Evolutionary conservation across 2,888 invertebrate genomes (phyloP).

Genomic region (Teleogryllus oceanicus): DNA sequence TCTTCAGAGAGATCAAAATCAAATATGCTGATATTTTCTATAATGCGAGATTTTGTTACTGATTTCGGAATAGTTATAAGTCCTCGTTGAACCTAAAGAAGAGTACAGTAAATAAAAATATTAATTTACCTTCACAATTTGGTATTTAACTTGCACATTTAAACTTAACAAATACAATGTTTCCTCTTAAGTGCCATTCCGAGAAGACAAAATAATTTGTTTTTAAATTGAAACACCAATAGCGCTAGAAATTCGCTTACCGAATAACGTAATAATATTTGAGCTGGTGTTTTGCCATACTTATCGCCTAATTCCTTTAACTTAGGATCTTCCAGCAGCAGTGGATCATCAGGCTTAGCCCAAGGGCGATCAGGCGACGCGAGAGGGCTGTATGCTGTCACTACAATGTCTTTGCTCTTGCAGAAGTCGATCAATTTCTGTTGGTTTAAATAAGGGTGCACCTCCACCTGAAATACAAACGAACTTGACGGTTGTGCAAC

Average conservation of each 20-base stretch:
- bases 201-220: too few relatives aligned
- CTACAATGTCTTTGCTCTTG: conserved; percentile 57
- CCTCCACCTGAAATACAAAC: conserved; percentile 47
- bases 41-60: conserved; percentile 45
- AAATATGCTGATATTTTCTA: conserved; percentile 45
- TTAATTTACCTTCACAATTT: too few relatives aligned
- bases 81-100: conserved; percentile 44
- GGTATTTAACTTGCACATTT: too few relatives aligned
- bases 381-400: conserved; percentile 66
- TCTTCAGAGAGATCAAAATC: conserved; percentile 45
- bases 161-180: too few relatives aligned
- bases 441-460: conserved; percentile 68
- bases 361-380: conserved; percentile 71
- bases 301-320: conserved; percentile 62
- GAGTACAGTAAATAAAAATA: too few relatives aligned
- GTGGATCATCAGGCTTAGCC: conserved; percentile 64
- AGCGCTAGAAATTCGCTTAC: conserved; percentile 41
- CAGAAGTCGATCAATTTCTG: conserved; percentile 66
- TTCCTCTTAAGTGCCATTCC: too few relatives aligned
- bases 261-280: conserved; percentile 66
- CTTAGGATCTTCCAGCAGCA: conserved; percentile 66
- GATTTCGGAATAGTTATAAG: conserved; percentile 48
- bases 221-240: too few relatives aligned
- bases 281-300: conserved; percentile 63
- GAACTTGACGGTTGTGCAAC: too few relatives aligned